phyloP scores from a whole-genome alignment of 1,140 invertebrate species.

The Tyrophagus putrescentiae region DNA sequence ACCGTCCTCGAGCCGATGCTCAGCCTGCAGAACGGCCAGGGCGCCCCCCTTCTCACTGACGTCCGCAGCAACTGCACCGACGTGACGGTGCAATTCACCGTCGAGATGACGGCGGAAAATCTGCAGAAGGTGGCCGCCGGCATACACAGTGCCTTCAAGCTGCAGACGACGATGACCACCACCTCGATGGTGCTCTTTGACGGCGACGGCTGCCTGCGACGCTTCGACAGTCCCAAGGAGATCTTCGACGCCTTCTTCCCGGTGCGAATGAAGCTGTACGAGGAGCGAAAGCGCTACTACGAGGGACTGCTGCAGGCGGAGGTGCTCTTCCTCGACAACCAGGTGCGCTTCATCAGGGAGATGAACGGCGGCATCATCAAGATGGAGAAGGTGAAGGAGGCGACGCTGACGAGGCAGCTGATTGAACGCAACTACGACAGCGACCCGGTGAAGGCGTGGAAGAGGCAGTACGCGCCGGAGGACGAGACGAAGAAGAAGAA shows the following conservation, averaged over 20 bases:
- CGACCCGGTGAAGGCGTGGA: slow-evolving; percentile 90
- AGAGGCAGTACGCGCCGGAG: too few relatives aligned
- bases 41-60: slow-evolving; percentile 54
- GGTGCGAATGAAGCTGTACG: slow-evolving; percentile 64
- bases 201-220: slow-evolving; percentile 64
- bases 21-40: slow-evolving; percentile 57
- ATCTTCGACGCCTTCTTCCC: slow-evolving; percentile 74
- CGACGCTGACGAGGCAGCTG: slow-evolving; percentile 70
- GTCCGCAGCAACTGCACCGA: slow-evolving; percentile 93
- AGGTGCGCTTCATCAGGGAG: slow-evolving; percentile 88
- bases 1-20: slow-evolving; percentile 74
- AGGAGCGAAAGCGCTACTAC: slow-evolving; percentile 73
- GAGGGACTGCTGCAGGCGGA: slow-evolving; percentile 81
- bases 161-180: slow-evolving; percentile 59
- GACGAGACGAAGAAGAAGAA: too few relatives aligned
- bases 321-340: slow-evolving; percentile 71
- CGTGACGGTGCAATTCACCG: slow-evolving; percentile 28
- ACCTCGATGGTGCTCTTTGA: slow-evolving; percentile 89
- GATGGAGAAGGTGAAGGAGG: slow-evolving; percentile 86
- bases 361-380: slow-evolving; percentile 80
- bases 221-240: slow-evolving; percentile 57
- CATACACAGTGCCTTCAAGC: slow-evolving; percentile 85
- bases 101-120: slow-evolving; percentile 63
- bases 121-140: slow-evolving; percentile 64
- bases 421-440: slow-evolving; percentile 70